A percentile compares a stretch with the other conserved stretches of the same genome.
Evolutionary conservation across 2,797 vertebrate genomes (phyloP).

Genomic region (Fistularia commersonii): DNA sequence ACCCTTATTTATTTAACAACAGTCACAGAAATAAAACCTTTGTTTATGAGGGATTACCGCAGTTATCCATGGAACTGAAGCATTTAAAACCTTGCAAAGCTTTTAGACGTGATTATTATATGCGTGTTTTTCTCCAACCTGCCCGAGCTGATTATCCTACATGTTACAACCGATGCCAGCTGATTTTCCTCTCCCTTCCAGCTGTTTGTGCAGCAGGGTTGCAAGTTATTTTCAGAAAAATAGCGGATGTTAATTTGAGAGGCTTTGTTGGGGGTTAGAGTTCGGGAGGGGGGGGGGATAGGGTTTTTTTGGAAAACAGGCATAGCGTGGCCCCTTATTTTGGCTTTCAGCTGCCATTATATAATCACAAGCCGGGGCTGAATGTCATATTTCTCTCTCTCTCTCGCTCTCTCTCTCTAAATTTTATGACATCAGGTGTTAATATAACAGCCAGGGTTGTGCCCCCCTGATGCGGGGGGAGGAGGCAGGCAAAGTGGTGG

Average conservation of each 20-base stretch:
- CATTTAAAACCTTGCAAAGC: slow-evolving; percentile 55
- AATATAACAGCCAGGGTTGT: slow-evolving; percentile 19
- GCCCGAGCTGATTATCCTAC: slow-evolving; percentile 63
- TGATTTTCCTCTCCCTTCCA: slow-evolving; percentile 64
- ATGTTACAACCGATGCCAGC: slow-evolving; percentile 52
- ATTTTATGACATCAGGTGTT: slow-evolving; percentile 46
- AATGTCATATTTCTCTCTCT: slow-evolving; percentile 42
- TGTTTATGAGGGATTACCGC: slow-evolving; percentile 67
- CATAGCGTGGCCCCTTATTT: slow-evolving; percentile 50
- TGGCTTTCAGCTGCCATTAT: slow-evolving; percentile 55
- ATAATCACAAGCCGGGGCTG: slow-evolving; percentile 52
- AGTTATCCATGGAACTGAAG: slow-evolving; percentile 45
- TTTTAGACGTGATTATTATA: slow-evolving; percentile 63
- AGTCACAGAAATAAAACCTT: slow-evolving; percentile 46
- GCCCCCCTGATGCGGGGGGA: slow-evolving; percentile 8
- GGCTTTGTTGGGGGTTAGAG: slow-evolving; percentile 60
- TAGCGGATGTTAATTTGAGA: slow-evolving; percentile 72
- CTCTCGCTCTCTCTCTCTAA: no score
- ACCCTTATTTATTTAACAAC: slow-evolving; percentile 53
- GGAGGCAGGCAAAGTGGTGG: no score
- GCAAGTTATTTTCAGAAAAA: slow-evolving; percentile 70
- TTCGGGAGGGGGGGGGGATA: neutral
- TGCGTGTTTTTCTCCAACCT: slow-evolving; percentile 56
- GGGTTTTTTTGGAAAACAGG: slow-evolving; percentile 58
- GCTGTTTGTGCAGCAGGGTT: slow-evolving; percentile 66